These are phyloP conservation scores for Yponomeuta sedellus DNA, from an alignment of 2,888 invertebrate species.

Conservation along the genomic window DNA sequence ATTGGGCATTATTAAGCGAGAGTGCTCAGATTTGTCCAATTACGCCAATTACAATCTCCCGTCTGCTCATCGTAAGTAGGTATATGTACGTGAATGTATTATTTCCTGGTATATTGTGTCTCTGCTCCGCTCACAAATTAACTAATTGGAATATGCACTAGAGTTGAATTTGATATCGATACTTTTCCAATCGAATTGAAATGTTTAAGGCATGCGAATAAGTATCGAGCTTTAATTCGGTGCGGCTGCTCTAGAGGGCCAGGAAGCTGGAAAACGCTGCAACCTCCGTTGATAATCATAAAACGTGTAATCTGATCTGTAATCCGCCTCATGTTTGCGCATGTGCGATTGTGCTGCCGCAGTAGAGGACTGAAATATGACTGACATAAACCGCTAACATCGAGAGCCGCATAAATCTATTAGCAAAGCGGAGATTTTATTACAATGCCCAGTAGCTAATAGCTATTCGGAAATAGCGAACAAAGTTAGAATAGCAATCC, in stretches of 20 bases:
- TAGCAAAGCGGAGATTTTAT: conserved; percentile 14
- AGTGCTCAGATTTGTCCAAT: conserved; percentile 73
- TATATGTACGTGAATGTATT: conserved; percentile 44
- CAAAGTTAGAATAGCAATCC: background rate
- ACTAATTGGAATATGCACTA: conserved; percentile 55
- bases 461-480: background rate
- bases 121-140: conserved; percentile 71
- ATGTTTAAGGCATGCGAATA: too few species aligned
- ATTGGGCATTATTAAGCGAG: conserved; percentile 65
- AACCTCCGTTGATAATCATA: conserved; percentile 17
- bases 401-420: conserved; percentile 16
- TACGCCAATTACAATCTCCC: conserved; percentile 74
- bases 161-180: background rate
- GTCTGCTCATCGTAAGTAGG: conserved; percentile 43
- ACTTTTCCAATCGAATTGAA: background rate
- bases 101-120: conserved; percentile 72
- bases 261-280: background rate
- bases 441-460: conserved; percentile 14
- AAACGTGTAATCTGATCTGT: conserved; percentile 35
- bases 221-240: too few species aligned
- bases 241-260: too few species aligned
- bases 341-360: conserved; percentile 2
- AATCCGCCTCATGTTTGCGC: conserved; percentile 23
- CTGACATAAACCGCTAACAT: conserved; percentile 17
- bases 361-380: conserved; percentile 11